These are phyloP conservation scores for Troglohyphantes excavatus DNA, from an alignment of 2,888 invertebrate species.

Conservation along the genomic window DNA sequence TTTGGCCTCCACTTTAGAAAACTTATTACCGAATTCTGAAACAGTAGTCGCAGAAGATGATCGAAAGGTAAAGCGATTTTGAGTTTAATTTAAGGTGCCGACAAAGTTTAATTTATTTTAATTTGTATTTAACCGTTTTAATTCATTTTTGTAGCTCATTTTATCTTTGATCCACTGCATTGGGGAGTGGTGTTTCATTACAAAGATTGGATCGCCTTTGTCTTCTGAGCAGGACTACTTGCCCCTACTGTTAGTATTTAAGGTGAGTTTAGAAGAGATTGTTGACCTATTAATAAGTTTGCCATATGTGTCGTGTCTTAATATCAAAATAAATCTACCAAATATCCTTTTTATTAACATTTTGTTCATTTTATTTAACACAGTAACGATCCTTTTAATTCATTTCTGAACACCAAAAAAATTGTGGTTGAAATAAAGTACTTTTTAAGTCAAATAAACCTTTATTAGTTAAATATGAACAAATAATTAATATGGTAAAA, in stretches of 20 bases:
- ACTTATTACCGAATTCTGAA: constrained; percentile 83
- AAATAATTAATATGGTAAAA: too few species aligned
- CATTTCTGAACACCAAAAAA: too few species aligned
- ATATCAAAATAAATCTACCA: too few species aligned
- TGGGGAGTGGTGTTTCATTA: constrained; percentile 91
- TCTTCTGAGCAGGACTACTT: constrained; percentile 64
- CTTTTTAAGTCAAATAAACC: too few species aligned
- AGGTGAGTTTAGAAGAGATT: too few species aligned
- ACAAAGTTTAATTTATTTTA: background rate
- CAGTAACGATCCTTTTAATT: too few species aligned
- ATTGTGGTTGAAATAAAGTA: too few species aligned
- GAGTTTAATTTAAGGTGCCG: background rate
- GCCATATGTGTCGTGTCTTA: too few species aligned
- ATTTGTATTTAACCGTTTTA: background rate
- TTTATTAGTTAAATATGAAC: too few species aligned
- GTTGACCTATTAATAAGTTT: too few species aligned
- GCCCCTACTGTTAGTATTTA: constrained; percentile 79
- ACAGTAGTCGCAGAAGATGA: constrained; percentile 85
- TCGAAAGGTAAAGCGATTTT: constrained; percentile 83
- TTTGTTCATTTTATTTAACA: too few species aligned
- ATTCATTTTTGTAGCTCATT: constrained; percentile 85
- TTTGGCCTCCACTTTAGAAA: constrained; percentile 84
- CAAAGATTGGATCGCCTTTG: constrained; percentile 61
- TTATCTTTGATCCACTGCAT: constrained; percentile 93
- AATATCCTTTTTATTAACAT: too few species aligned